Evolutionary conservation across 2,113 vertebrate species (phyloP).

Genomic region (Dipodomys spectabilis): DNA sequence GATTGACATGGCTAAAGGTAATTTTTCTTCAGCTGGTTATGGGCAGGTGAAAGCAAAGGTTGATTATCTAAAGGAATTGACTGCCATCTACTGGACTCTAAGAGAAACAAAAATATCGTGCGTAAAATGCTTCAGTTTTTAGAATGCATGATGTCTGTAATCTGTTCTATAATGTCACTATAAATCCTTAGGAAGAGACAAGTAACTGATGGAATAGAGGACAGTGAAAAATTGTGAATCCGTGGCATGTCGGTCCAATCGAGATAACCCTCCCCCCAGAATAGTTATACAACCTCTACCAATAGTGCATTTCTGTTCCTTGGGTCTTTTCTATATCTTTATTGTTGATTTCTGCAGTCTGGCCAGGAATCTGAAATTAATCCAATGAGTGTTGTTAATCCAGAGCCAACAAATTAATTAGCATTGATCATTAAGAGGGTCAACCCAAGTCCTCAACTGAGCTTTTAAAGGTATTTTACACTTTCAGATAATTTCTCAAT

Average conservation of each 20-base stretch:
- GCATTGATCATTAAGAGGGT: background rate
- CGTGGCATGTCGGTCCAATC: rapidly evolving
- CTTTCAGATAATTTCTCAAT: background rate
- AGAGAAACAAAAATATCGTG: background rate
- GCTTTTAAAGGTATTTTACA: background rate
- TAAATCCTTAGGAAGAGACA: background rate
- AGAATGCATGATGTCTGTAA: background rate
- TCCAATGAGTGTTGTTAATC: background rate
- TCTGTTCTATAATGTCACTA: background rate
- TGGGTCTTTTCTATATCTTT: background rate
- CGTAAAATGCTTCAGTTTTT: background rate
- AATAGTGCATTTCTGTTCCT: background rate
- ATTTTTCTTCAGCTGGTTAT: background rate
- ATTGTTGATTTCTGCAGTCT: background rate
- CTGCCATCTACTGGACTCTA: constrained; percentile 86
- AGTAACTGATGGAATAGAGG: background rate
- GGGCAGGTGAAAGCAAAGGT: rapidly evolving
- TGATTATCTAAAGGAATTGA: constrained; percentile 63
- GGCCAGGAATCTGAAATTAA: background rate
- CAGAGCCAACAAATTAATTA: background rate
- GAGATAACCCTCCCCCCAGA: background rate
- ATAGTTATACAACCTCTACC: background rate
- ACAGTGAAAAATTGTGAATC: rapidly evolving
- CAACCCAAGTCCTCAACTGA: background rate
- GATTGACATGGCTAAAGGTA: constrained; percentile 33